Percentiles rank a stretch among this genome's conserved stretches.
Conservation (phyloP, 2,797 vertebrate genomes). For the Acanthiza pusilla region DNA sequence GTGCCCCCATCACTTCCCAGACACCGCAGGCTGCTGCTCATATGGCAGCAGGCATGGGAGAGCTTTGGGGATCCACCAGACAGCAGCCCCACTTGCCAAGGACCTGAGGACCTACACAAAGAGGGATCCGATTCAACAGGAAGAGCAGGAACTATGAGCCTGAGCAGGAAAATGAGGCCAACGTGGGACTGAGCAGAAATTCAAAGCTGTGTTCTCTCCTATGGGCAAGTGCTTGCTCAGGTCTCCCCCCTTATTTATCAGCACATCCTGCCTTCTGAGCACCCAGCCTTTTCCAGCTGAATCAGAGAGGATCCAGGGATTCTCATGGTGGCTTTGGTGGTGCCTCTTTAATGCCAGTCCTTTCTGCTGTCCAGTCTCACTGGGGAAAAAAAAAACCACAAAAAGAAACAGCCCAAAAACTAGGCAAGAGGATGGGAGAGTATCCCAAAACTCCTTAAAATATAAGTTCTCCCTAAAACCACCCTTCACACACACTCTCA, state of each 20-base stretch:
- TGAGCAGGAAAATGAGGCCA: background rate
- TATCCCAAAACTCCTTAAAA: background rate
- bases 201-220: background rate
- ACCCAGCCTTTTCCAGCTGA: background rate
- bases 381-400: background rate
- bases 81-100: fast-evolving
- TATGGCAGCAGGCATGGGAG: background rate
- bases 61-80: background rate
- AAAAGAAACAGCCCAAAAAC: background rate
- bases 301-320: background rate
- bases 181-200: background rate
- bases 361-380: background rate
- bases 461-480: background rate
- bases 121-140: background rate
- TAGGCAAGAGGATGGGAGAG: background rate
- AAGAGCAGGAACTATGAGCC: background rate
- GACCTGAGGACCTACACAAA: background rate
- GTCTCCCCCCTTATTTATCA: background rate
- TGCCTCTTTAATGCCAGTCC: background rate
- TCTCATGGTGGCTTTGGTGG: background rate
- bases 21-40: background rate
- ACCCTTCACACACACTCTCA: background rate
- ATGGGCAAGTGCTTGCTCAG: background rate
- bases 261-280: background rate
- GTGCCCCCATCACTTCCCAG: background rate